These are phyloP conservation scores for Amorpha juglandis DNA, from an alignment of 2,888 invertebrate species.

Conservation along the genomic window DNA sequence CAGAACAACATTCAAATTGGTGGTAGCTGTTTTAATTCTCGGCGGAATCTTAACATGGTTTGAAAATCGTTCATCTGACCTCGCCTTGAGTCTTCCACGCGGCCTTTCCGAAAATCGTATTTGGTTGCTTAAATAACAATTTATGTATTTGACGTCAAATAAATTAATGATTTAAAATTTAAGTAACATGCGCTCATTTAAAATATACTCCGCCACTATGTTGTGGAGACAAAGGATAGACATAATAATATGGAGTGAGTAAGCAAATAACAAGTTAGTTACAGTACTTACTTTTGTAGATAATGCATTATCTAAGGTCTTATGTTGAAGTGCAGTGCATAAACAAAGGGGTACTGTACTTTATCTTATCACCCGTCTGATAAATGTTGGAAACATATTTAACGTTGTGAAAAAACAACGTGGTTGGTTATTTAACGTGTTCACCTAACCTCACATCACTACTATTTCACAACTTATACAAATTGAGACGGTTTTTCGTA, in stretches of 20 bases:
- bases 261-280: conserved; percentile 61
- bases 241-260: conserved; percentile 52
- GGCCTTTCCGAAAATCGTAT: conserved; percentile 36
- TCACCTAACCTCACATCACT: conserved; percentile 43
- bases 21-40: conserved; percentile 23
- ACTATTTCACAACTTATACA: conserved; percentile 39
- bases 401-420: conserved; percentile 60
- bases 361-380: conserved; percentile 75
- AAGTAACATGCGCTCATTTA: background rate
- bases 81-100: conserved; percentile 38
- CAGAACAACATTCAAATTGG: background rate
- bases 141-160: conserved; percentile 30
- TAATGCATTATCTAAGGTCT: conserved; percentile 73
- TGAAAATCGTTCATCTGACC: conserved; percentile 36
- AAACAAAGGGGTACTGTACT: conserved; percentile 75
- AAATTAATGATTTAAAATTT: conserved; percentile 15
- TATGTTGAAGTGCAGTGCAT: conserved; percentile 67
- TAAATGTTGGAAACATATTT: conserved; percentile 67
- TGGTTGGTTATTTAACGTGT: conserved; percentile 51
- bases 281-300: conserved; percentile 58
- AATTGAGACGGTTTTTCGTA: conserved; percentile 34
- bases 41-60: conserved; percentile 33
- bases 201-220: background rate
- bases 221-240: conserved; percentile 59
- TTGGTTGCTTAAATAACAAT: conserved; percentile 30